Percentiles rank a stretch among this genome's conserved stretches.
Evolutionary conservation across 2,113 vertebrate species (phyloP).

Genomic region (Nerophis ophidion): DNA sequence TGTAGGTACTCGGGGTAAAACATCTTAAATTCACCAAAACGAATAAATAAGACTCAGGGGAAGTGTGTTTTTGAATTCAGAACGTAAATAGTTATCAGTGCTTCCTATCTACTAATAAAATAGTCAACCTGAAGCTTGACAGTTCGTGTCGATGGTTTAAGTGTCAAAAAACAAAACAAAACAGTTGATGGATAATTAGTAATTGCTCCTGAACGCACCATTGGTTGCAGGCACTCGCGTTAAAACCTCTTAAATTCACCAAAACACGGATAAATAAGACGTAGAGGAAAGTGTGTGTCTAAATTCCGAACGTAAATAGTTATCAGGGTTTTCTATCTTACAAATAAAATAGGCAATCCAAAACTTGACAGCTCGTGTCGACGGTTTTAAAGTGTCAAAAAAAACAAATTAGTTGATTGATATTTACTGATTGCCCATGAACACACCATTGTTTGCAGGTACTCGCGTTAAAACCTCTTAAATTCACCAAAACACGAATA

Average conservation of each 20-base stretch:
- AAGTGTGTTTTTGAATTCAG: neutral
- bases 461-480: slow-evolving; percentile 26
- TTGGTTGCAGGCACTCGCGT: slow-evolving; percentile 28
- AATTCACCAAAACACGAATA: slow-evolving; percentile 34
- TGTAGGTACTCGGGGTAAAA: slow-evolving; percentile 26
- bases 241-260: slow-evolving; percentile 41
- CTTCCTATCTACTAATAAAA: slow-evolving; percentile 36
- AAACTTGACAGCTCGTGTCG: slow-evolving; percentile 5
- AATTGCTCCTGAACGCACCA: slow-evolving; percentile 18
- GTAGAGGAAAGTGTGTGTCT: slow-evolving; percentile 10
- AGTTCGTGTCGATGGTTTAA: neutral
- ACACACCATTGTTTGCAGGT: slow-evolving; percentile 28
- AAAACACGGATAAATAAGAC: slow-evolving; percentile 15
- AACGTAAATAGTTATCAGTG: neutral
- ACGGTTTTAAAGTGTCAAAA: neutral
- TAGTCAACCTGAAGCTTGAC: slow-evolving; percentile 29
- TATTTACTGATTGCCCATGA: slow-evolving; percentile 12
- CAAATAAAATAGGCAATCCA: slow-evolving; percentile 43
- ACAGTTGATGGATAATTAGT: slow-evolving; percentile 15
- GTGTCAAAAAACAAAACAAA: neutral
- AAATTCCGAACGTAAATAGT: neutral
- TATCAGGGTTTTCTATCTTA: slow-evolving; percentile 13
- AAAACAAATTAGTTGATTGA: no score
- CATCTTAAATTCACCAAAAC: slow-evolving; percentile 45
- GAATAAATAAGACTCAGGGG: slow-evolving; percentile 11